Evolutionary conservation across 2,888 invertebrate species (phyloP), one percentile per base, ranked within the genome.

Genomic region (Agonopterix subpropinquella): DNA sequence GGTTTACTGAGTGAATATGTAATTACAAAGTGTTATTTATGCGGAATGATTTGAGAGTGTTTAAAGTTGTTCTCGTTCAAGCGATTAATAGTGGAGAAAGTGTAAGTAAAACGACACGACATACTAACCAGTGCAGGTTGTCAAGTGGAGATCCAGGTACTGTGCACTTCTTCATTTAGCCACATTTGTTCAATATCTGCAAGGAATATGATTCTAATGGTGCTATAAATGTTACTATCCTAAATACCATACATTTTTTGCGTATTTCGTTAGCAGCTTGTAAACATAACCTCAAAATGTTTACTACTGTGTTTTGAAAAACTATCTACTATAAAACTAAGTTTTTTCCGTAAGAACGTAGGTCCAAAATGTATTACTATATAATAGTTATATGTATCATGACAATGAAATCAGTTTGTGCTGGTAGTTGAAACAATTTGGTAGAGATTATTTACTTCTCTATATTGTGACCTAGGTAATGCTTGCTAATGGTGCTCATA

Each of bases 261-360:
- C 53, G 61, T 58, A 61, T 59, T 59, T n/a, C 66, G 64, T 58
- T 62, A 53, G 58, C 62, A 74, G 78, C 76, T 85, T 83, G 86
- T 86, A 86, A 86, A 86, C 86, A 86, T 86, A 86, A 86, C 86
- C 86, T 85, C 73, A 83, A 85, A 73, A 58, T 51, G n/a, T 18
- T 39, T 13, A 37, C 35, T 11, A 42, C 11, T 11, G 45, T 44
- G 44, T 37, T 36, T 37, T 35, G 37, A 37, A 13, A 45, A 44
- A 9, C n/a, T 39, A n/a, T 39, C 11, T 28, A 28, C 28, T 28
- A n/a, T 18, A 5, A 28, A 28, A 28, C 7, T 1, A 7, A 7
- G 4, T 28, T 5, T 28, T 28, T 28, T 7, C 1, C 28, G 2
- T 7, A 28, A 28, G 5, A 28, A 28, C 28, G 28, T 28, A 28